Conservation (phyloP, 2,113 vertebrate genomes). For the Mus musculus region GRCm39 chr13:43675001-43675500, state of each 20-base stretch:
- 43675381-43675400: not conserved
- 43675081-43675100: rapidly evolving
- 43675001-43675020: not conserved
- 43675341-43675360: not conserved
- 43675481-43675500: rapidly evolving
- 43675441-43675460: not conserved
- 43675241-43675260: not conserved
- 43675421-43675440: not conserved
- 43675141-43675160: too few relatives aligned
- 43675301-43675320: not conserved
- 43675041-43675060: not conserved
- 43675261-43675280: rapidly evolving
- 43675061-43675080: not conserved
- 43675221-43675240: not conserved
- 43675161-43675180: not conserved
- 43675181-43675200: not conserved
- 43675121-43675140: too few relatives aligned
- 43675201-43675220: not conserved
- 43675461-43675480: not conserved
- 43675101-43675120: not conserved
- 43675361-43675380: not conserved
- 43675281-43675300: not conserved
- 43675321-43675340: not conserved
- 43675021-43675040: too few relatives aligned
- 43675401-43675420: not conserved